Percentiles rank a stretch among this genome's conserved stretches.
phyloP scores from a whole-genome alignment of 2,888 invertebrate species.

The Automeris io region DNA sequence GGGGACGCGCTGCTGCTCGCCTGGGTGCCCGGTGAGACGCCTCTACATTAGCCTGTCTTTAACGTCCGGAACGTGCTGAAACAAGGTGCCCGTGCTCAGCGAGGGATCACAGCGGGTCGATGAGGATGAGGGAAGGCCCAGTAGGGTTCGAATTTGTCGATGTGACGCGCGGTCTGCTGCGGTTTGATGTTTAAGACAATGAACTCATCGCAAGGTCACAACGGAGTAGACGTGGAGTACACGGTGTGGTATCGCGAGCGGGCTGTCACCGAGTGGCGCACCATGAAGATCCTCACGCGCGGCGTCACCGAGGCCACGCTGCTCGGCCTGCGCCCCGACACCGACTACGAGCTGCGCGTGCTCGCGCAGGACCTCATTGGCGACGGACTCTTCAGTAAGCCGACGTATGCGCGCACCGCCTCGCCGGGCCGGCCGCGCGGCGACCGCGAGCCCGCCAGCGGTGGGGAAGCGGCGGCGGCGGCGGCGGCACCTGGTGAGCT shows the following conservation, averaged over 20 bases:
- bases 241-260: slow-evolving; percentile 90
- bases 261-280: slow-evolving; percentile 88
- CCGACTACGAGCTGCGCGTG: slow-evolving; percentile 94
- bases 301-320: slow-evolving; percentile 87
- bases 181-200: no score
- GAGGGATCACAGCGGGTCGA: no score
- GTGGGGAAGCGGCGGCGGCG: slow-evolving; percentile 48
- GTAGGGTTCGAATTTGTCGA: no score
- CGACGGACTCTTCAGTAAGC: slow-evolving; percentile 93
- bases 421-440: no score
- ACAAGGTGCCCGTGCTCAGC: no score
- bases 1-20: slow-evolving; percentile 85
- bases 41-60: not conserved
- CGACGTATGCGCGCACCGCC: slow-evolving; percentile 85
- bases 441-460: slow-evolving; percentile 8
- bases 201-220: no score
- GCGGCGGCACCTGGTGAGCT: slow-evolving; percentile 70
- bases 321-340: slow-evolving; percentile 83
- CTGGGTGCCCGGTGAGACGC: slow-evolving; percentile 84
- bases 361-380: slow-evolving; percentile 90
- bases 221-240: slow-evolving; percentile 87
- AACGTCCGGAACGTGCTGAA: not conserved
- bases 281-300: slow-evolving; percentile 84
- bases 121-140: no score
- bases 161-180: no score